Conservation (phyloP, 2,888 invertebrate genomes). For the Eurytoma adleriae region DNA sequence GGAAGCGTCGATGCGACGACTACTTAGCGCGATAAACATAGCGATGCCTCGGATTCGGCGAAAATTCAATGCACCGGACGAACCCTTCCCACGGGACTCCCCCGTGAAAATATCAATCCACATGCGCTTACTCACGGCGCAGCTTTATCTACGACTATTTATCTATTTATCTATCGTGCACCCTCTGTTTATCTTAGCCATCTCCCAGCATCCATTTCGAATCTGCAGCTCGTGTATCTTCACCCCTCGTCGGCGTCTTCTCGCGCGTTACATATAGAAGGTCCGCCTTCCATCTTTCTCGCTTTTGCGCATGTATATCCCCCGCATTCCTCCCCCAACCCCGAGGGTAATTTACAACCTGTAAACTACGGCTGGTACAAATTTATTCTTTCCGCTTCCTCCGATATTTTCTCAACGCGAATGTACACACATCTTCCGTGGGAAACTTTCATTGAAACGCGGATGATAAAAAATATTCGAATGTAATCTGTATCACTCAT, state of each 20-base stretch:
- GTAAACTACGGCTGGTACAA: not conserved
- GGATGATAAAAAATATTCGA: too few relatives aligned
- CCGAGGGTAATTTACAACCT: conserved; percentile 21
- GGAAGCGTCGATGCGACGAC: too few relatives aligned
- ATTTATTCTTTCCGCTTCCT: not conserved
- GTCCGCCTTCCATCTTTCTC: not conserved
- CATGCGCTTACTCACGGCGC: not conserved
- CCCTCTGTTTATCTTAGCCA: conserved; percentile 31
- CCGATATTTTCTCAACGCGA: not conserved
- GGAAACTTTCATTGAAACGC: too few relatives aligned
- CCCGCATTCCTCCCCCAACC: not conserved
- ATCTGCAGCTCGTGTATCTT: conserved; percentile 27
- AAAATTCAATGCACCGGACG: not conserved
- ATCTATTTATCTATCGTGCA: conserved; percentile 35
- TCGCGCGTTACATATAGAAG: not conserved
- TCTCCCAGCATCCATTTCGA: not conserved
- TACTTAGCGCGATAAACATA: not conserved
- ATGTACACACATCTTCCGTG: not conserved
- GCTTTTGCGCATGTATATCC: not conserved
- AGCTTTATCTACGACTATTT: conserved; percentile 27
- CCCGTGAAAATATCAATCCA: conserved; percentile 27
- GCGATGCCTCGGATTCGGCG: not conserved
- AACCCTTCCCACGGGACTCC: not conserved
- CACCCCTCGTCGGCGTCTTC: conserved; percentile 7
- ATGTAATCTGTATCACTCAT: too few relatives aligned